Evolutionary conservation across 2,113 vertebrate genomes (phyloP).

Genomic region (Mesocricetus auratus): DNA sequence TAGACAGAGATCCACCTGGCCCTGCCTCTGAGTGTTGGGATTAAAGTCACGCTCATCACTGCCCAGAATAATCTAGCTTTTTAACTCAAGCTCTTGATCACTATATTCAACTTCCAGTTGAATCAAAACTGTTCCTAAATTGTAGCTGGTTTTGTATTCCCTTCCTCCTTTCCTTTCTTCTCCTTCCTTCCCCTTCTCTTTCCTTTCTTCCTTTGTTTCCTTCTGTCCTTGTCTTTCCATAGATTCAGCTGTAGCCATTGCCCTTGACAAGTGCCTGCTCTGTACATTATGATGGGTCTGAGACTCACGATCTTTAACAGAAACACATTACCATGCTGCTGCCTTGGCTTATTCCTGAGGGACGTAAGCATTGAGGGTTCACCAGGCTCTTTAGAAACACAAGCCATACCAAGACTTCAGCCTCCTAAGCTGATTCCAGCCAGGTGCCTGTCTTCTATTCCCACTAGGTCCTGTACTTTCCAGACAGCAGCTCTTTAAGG

Average conservation of each 20-base stretch:
- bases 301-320: constrained; percentile 36
- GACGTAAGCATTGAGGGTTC: background rate
- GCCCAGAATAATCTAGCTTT: background rate
- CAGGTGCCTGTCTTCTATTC: background rate
- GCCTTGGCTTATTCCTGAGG: background rate
- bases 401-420: background rate
- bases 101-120: background rate
- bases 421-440: background rate
- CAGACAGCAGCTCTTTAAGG: background rate
- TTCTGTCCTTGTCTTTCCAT: background rate
- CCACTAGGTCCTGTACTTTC: background rate
- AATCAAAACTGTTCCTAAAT: constrained; percentile 12
- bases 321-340: background rate
- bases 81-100: background rate
- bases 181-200: background rate
- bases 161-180: background rate
- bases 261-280: background rate
- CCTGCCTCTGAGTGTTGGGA: background rate
- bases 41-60: fast-evolving
- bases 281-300: background rate
- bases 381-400: background rate
- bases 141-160: background rate
- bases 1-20: background rate
- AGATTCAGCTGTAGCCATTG: constrained; percentile 1
- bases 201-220: background rate